Base-by-base conservation (phyloP, 2,888 invertebrate genomes). In the Aleiodes leptofemur region DNA sequence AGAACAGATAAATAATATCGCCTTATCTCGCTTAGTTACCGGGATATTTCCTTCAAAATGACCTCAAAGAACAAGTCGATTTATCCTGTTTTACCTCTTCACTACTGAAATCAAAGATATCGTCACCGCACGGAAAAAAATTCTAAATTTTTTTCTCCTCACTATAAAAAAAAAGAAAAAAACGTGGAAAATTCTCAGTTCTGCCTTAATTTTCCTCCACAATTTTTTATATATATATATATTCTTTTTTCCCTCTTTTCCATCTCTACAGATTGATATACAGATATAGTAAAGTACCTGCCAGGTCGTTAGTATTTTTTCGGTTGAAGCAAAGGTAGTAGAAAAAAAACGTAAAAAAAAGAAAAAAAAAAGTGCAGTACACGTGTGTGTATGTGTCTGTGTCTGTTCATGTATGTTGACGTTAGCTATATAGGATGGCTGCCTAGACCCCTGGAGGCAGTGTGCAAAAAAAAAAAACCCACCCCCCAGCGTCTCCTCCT, bases 241-340 rank as follows among this genome's bases (percentile, higher is more conserved):
- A n/a, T n/a, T n/a, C n/a, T n/a, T 16, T 34, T 64, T 72, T 76
- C 61, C 72, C 59, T 23, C 23, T 23, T 23, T 23, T 23, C 23
- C 23, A 23, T 23, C 34, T 9, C 43, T 11, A n/a, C 23, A 48
- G 64, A 66, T 66, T 48, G 48, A 66, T 48, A 66, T 9, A 48
- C 43, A 66, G 48, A 48, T 64, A 64, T 48, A 8, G 16, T 7
- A 23, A 66, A 66, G 48, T 34, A 59, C 59, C 59, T 34, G 59
- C 59, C 14, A 50, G 72, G 57, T 57, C 66, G 72, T 74, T 69
- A 74, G 56, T 68, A 66, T 72, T 72, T 75, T 75, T 74, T 74
- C n/a, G 48, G 6, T 71, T 38, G 55, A 48, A 59, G 68, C 51
- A 57, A 69, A 69, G 59, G 73, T 34, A 34, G 34, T 6, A 34